phyloP scores from a whole-genome alignment of 2,113 vertebrate genomes.

The Chitala chitala region DNA sequence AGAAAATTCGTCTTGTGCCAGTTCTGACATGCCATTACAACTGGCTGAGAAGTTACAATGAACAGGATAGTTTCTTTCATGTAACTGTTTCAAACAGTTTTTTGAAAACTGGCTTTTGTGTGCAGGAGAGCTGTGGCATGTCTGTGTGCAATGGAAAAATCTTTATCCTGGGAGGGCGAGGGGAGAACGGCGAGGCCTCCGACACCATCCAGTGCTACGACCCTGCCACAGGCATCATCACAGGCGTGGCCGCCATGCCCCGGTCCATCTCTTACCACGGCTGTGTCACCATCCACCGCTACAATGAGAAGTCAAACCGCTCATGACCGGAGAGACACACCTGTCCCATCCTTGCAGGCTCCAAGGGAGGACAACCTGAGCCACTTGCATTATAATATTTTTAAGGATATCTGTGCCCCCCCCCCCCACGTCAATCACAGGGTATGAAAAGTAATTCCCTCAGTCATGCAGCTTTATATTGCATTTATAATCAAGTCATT shows the following conservation, averaged over 20 bases:
- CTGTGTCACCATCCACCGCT: slow-evolving; percentile 96
- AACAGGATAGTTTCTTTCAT: not conserved
- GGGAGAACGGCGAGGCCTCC: slow-evolving; percentile 86
- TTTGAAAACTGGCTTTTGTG: not conserved
- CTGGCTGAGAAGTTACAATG: not conserved
- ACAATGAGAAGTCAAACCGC: slow-evolving; percentile 87
- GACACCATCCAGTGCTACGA: slow-evolving; percentile 94
- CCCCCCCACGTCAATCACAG: slow-evolving; percentile 17
- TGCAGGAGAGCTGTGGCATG: slow-evolving; percentile 97
- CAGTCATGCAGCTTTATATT: not conserved
- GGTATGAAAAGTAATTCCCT: not conserved
- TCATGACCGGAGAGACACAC: slow-evolving; percentile 49
- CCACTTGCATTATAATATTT: slow-evolving; percentile 20
- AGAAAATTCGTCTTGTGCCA: not conserved
- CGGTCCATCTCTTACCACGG: slow-evolving; percentile 94
- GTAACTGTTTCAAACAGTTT: not conserved
- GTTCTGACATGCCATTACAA: not conserved
- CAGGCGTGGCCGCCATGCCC: slow-evolving; percentile 90
- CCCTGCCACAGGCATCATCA: slow-evolving; percentile 90
- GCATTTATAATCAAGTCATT: not conserved
- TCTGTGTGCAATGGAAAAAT: slow-evolving; percentile 97
- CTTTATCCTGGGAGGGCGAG: slow-evolving; percentile 91
- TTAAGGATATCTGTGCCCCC: slow-evolving; percentile 4
- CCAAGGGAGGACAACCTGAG: slow-evolving; percentile 23
- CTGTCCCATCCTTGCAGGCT: not conserved